Percentiles rank a stretch among this genome's conserved stretches.
Conservation (phyloP, 2,888 invertebrate genomes). For the Stictocephala bisonia region DNA sequence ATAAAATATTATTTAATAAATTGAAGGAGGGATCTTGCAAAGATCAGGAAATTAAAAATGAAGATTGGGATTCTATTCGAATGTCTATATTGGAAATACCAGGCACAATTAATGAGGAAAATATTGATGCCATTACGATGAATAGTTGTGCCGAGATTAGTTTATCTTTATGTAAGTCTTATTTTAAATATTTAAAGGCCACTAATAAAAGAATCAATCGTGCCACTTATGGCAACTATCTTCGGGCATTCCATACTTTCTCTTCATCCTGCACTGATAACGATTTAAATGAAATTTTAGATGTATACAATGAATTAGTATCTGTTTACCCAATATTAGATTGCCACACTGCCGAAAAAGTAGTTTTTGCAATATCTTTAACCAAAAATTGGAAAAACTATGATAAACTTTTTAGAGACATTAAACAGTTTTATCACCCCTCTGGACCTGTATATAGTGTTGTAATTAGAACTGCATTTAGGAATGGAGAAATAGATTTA, state of each 20-base stretch:
- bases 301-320: slow-evolving; percentile 44
- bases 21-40: not conserved
- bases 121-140: slow-evolving; percentile 49
- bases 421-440: slow-evolving; percentile 16
- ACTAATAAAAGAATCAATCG: slow-evolving; percentile 68
- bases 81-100: not conserved
- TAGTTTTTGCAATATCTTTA: slow-evolving; percentile 72
- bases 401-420: slow-evolving; percentile 68
- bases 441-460: slow-evolving; percentile 64
- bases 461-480: slow-evolving; percentile 71
- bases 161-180: slow-evolving; percentile 69
- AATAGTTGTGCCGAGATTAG: slow-evolving; percentile 39
- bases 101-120: slow-evolving; percentile 22
- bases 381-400: slow-evolving; percentile 75
- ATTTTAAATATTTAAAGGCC: slow-evolving; percentile 69
- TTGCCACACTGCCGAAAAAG: slow-evolving; percentile 66
- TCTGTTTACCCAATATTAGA: slow-evolving; percentile 52
- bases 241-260: slow-evolving; percentile 68
- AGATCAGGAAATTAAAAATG: not conserved
- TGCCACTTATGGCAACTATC: slow-evolving; percentile 70
- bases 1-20: not conserved
- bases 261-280: slow-evolving; percentile 62
- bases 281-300: slow-evolving; percentile 51
- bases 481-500: slow-evolving; percentile 67
- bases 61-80: not conserved